Percentiles rank a stretch among this genome's conserved stretches.
phyloP scores from a whole-genome alignment of 2,113 vertebrate genomes.

The Syrmaticus mikado region DNA sequence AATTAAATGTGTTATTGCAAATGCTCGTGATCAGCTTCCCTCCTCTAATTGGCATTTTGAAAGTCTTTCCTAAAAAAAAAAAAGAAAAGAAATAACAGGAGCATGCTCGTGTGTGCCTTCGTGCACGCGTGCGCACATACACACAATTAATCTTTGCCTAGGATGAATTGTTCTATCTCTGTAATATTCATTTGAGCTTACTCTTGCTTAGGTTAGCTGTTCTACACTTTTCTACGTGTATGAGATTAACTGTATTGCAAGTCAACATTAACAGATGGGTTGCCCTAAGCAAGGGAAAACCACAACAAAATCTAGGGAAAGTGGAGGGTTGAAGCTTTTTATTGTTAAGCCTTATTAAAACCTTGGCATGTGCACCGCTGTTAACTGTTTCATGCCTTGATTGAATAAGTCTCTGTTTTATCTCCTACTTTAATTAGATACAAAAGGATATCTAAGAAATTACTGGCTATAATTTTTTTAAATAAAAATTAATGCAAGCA shows the following conservation, averaged over 20 bases:
- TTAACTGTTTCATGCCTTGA: conserved; percentile 75
- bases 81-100: neutral
- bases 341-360: conserved; percentile 78
- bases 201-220: conserved; percentile 19
- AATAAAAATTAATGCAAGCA: neutral
- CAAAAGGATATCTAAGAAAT: neutral
- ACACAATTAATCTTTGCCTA: neutral
- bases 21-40: neutral
- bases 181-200: neutral
- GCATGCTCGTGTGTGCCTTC: neutral
- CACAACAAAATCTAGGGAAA: conserved; percentile 69
- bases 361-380: conserved; percentile 61
- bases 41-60: neutral
- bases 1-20: conserved; percentile 5
- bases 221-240: conserved; percentile 7
- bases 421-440: neutral
- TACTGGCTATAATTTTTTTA: neutral
- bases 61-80: neutral
- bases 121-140: neutral
- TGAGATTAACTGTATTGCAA: conserved; percentile 22
- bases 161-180: conserved; percentile 10
- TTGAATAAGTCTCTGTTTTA: neutral
- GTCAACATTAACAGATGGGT: conserved; percentile 80
- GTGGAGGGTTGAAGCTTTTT: conserved; percentile 73
- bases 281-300: conserved; percentile 80